Evolutionary conservation across 1,140 invertebrate species (phyloP), one percentile per base, ranked within the genome.

Genomic region (Monochamus saltuarius): DNA sequence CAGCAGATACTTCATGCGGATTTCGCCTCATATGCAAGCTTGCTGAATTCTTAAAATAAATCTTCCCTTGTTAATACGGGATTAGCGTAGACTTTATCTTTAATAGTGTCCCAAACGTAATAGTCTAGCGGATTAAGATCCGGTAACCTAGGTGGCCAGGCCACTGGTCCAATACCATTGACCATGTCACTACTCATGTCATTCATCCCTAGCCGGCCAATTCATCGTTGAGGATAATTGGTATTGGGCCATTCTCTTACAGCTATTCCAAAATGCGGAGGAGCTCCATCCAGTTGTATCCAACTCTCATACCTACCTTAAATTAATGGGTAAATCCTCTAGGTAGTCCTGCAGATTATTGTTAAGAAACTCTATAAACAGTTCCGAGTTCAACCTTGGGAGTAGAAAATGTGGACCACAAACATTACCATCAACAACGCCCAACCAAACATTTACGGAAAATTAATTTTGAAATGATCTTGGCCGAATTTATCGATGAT

Each of bases 341-440:
- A 52, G 2, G 49, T 6, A 34, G 2, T n/a, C 34, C 9, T 36
- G 49, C 34, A 52, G 49, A n/a, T 52, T 17, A 36, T 52, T 52
- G n/a, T 1, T 52, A 36, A 29, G 49, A 52, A 52, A 52, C n/a
- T 52, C 49, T 2, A 52, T 1, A 36, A 52, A 52, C n/a, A 52
- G 49, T 52, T 52, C 49, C 34, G 49, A 36, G 34, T 52, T 52
- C 4, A 29, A 52, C 11, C 49, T 52, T 29, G 4, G 17, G 17
- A 36, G 17, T 36, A 52, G 49, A n/a, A 52, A 36, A 52, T 52
- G 49, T 52, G 22, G 17, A 52, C 34, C 49, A 52, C n/a, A 52
- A 52, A 52, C 49, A 52, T 29, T 52, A 35, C n/a, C 17, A 34
- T 52, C 34, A 52, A 52, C 11, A 52, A 52, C 49, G 2, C 49